These are phyloP conservation scores for Camponotus floridanus DNA, from an alignment of 1,140 invertebrate genomes.

Conservation along the genomic window DNA sequence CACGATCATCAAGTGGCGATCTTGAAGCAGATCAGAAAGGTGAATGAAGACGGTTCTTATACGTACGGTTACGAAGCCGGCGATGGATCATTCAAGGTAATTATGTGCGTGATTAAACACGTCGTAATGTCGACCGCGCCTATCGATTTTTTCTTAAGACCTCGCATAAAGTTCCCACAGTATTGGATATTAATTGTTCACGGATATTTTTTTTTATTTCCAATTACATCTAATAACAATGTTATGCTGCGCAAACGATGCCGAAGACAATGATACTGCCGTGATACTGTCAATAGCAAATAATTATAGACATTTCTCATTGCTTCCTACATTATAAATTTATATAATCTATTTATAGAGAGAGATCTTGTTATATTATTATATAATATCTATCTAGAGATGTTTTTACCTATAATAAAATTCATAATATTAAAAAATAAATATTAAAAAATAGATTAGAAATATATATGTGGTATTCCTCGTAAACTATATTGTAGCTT, in stretches of 20 bases:
- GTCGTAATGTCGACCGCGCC: constrained; percentile 52
- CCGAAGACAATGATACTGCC: constrained; percentile 2
- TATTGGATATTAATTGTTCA: constrained; percentile 16
- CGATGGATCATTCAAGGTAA: constrained; percentile 92
- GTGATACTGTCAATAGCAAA: not conserved
- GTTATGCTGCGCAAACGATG: not conserved
- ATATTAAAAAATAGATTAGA: not conserved
- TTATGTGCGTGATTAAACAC: constrained; percentile 35
- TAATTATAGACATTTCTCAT: not conserved
- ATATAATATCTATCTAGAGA: not conserved
- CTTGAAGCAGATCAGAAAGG: constrained; percentile 92
- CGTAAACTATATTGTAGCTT: not conserved
- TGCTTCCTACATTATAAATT: not conserved
- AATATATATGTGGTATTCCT: not conserved
- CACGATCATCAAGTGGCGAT: constrained; percentile 87
- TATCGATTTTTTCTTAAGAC: constrained; percentile 20
- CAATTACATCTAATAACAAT: constrained; percentile 1
- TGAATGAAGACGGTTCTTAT: constrained; percentile 94
- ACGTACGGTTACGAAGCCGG: constrained; percentile 94
- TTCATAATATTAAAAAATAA: not conserved
- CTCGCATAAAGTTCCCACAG: constrained; percentile 30
- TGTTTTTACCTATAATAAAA: not conserved
- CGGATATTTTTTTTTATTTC: constrained; percentile 5
- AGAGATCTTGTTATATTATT: not conserved
- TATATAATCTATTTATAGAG: not conserved